A percentile compares a stretch with the other conserved stretches of the same genome.
Conservation (phyloP, 2,888 invertebrate species). For the Pyrocoelia pectoralis region DNA sequence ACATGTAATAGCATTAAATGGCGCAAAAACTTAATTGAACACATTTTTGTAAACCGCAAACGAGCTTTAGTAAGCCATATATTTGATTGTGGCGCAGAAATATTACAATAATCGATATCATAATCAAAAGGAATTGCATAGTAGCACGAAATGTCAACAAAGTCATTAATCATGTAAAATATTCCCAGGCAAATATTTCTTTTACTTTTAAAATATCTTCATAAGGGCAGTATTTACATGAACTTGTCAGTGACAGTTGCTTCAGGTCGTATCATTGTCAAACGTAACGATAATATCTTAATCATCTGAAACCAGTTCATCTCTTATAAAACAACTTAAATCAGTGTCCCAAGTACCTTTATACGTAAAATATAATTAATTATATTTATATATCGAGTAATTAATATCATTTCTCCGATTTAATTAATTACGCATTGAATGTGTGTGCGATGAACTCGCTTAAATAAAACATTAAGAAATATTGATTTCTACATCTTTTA, state of each 20-base stretch:
- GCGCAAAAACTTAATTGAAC: not conserved
- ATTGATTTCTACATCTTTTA: constrained; percentile 5
- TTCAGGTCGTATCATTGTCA: constrained; percentile 43
- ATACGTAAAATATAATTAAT: constrained; percentile 26
- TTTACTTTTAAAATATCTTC: constrained; percentile 15
- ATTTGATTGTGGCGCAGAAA: not conserved
- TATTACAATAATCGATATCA: constrained; percentile 16
- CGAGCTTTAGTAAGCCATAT: not conserved
- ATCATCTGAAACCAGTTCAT: constrained; percentile 48
- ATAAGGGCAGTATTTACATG: constrained; percentile 34
- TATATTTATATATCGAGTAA: not conserved
- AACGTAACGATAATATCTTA: constrained; percentile 48
- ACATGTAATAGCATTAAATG: too few relatives aligned
- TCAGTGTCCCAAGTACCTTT: constrained; percentile 32
- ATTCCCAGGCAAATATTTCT: constrained; percentile 19
- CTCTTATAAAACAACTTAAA: constrained; percentile 42
- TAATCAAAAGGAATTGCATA: constrained; percentile 17
- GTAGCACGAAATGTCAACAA: constrained; percentile 13
- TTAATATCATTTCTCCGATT: not conserved
- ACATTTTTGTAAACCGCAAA: not conserved
- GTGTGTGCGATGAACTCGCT: not conserved
- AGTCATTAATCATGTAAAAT: constrained; percentile 27
- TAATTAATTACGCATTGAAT: constrained; percentile 3
- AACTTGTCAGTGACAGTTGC: constrained; percentile 34
- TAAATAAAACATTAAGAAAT: not conserved